phyloP scores from a whole-genome alignment of 2,113 vertebrate species.

The Nyctereutes procyonoides region DNA sequence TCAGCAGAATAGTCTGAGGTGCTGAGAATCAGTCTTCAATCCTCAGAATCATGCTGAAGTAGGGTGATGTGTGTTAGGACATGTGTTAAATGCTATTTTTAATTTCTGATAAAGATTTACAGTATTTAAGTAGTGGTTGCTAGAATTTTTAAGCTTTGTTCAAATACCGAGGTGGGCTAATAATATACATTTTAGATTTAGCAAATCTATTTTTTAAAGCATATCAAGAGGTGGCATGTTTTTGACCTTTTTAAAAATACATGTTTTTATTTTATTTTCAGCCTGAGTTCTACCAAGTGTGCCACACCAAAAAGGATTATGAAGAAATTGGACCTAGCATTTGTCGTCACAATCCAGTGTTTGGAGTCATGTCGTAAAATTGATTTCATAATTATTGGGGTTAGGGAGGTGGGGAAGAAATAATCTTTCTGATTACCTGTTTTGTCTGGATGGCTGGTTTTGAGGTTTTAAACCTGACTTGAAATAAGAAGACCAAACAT shows the following conservation, averaged over 20 bases:
- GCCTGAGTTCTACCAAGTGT: constrained; percentile 99
- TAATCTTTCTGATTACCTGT: constrained; percentile 89
- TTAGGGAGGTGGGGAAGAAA: constrained; percentile 82
- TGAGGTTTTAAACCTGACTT: constrained; percentile 88
- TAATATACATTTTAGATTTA: constrained; percentile 45
- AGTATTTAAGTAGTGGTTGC: background rate
- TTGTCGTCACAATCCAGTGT: constrained; percentile 99
- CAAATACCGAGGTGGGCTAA: background rate
- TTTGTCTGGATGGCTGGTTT: constrained; percentile 89
- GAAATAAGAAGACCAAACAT: constrained; percentile 91
- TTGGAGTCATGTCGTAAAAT: constrained; percentile 99
- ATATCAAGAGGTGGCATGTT: background rate
- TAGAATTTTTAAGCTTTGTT: constrained; percentile 47
- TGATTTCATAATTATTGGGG: constrained; percentile 82
- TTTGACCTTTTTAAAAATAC: constrained; percentile 31
- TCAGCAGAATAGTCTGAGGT: background rate
- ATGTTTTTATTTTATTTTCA: constrained; percentile 80
- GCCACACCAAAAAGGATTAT: constrained; percentile 99
- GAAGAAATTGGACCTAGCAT: constrained; percentile 99
- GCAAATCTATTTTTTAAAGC: constrained; percentile 25
- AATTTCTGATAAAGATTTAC: background rate
- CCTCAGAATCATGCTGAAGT: background rate
- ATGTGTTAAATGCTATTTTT: constrained; percentile 19
- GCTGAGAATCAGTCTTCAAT: background rate
- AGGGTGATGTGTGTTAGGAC: background rate